Evolutionary conservation across 2,113 vertebrate genomes (phyloP).

Genomic region (Sander vitreus): DNA sequence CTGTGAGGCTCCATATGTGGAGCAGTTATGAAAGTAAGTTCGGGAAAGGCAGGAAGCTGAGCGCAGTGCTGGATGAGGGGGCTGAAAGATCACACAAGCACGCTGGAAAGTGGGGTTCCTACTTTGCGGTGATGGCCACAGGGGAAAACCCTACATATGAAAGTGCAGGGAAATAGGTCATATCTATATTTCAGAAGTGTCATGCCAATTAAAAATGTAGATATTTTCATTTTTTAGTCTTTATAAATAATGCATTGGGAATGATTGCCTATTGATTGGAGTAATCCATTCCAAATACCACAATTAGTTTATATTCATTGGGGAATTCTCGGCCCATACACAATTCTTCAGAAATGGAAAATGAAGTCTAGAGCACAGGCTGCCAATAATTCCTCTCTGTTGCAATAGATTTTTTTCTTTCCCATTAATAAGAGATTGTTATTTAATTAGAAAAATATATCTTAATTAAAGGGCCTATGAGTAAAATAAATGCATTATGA

Average conservation of each 20-base stretch:
- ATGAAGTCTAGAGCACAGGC: slow-evolving; percentile 30
- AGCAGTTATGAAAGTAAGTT: slow-evolving; percentile 76
- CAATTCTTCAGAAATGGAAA: slow-evolving; percentile 8
- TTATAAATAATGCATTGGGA: slow-evolving; percentile 84
- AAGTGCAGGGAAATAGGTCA: slow-evolving; percentile 77
- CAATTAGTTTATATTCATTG: slow-evolving; percentile 61
- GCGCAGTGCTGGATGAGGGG: slow-evolving; percentile 43
- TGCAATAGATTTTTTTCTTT: slow-evolving; percentile 21
- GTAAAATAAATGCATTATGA: slow-evolving; percentile 22
- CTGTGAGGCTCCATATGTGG: slow-evolving; percentile 68
- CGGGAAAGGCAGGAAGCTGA: slow-evolving; percentile 41
- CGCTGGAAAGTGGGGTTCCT: slow-evolving; percentile 64
- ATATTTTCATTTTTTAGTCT: slow-evolving; percentile 70
- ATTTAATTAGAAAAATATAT: slow-evolving; percentile 45
- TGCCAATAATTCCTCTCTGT: slow-evolving; percentile 35
- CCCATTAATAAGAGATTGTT: slow-evolving; percentile 42
- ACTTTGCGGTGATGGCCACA: slow-evolving; percentile 67
- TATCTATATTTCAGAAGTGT: slow-evolving; percentile 78
- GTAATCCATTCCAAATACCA: slow-evolving; percentile 76
- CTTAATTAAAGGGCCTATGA: slow-evolving; percentile 24
- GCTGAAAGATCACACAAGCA: slow-evolving; percentile 73
- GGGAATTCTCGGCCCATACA: slow-evolving; percentile 43
- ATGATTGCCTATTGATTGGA: slow-evolving; percentile 85
- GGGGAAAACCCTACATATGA: slow-evolving; percentile 73
- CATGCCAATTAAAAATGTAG: slow-evolving; percentile 75